Percentiles rank a stretch among this genome's conserved stretches.
These are phyloP conservation scores for Phlogophora meticulosa DNA, from an alignment of 2,888 invertebrate genomes.

Conservation along the genomic window DNA sequence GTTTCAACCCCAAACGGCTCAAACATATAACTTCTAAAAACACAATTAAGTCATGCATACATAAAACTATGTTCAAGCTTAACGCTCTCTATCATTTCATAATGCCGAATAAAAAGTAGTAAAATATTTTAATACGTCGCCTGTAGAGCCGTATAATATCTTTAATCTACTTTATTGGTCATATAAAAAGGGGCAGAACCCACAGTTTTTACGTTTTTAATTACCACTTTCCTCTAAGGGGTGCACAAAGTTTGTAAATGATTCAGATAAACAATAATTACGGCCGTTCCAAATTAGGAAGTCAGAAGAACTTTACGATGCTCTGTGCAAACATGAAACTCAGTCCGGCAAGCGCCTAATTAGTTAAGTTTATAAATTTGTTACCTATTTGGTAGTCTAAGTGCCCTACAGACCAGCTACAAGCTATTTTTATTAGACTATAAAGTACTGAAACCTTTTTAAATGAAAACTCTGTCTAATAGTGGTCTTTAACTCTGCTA, in stretches of 20 bases:
- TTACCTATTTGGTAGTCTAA: constrained; percentile 89
- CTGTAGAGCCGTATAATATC: constrained; percentile 41
- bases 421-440: constrained; percentile 72
- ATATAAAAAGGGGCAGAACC: constrained; percentile 45
- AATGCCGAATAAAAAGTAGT: constrained; percentile 31
- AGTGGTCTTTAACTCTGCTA: constrained; percentile 31
- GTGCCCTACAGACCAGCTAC: constrained; percentile 75
- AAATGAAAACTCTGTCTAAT: constrained; percentile 48
- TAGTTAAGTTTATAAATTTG: constrained; percentile 89
- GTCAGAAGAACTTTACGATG: constrained; percentile 81
- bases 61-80: constrained; percentile 13
- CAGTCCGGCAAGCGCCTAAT: constrained; percentile 82
- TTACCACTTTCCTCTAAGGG: constrained; percentile 69
- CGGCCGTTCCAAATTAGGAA: constrained; percentile 83
- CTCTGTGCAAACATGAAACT: constrained; percentile 85
- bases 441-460: constrained; percentile 64
- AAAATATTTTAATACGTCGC: constrained; percentile 42
- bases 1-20: no score
- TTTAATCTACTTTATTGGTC: constrained; percentile 58
- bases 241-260: constrained; percentile 73
- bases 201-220: constrained; percentile 70
- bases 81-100: constrained; percentile 10
- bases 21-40: no score
- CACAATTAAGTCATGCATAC: neutral
- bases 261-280: constrained; percentile 82